Evolutionary conservation across 2,113 vertebrate species (phyloP).

Genomic region (Edolisoma coerulescens): DNA sequence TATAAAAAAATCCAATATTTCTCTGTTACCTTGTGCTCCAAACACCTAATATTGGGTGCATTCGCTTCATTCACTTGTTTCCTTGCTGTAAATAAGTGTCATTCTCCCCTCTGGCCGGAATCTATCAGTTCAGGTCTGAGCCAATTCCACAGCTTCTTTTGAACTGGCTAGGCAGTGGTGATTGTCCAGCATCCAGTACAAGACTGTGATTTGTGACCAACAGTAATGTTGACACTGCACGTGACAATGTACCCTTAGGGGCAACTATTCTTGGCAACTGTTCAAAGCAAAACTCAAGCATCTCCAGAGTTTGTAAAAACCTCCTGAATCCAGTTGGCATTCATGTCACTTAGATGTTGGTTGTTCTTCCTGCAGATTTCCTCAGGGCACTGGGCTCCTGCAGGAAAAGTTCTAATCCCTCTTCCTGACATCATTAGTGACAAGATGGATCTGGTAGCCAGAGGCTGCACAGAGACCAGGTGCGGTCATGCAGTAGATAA

Average conservation of each 20-base stretch:
- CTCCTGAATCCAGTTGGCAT: background rate
- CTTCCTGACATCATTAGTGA: background rate
- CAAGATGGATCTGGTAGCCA: background rate
- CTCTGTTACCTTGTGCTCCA: background rate
- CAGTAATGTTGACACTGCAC: background rate
- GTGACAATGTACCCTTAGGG: background rate
- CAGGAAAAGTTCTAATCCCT: background rate
- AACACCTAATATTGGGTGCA: background rate
- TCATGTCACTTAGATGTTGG: background rate
- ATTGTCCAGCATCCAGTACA: background rate
- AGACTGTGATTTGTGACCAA: background rate
- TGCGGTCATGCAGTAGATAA: background rate
- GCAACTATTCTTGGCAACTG: background rate
- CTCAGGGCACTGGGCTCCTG: background rate
- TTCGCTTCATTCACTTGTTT: background rate
- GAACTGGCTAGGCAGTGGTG: background rate
- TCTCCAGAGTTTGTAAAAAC: background rate
- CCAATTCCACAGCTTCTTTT: background rate
- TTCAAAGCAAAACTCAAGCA: background rate
- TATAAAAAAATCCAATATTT: background rate
- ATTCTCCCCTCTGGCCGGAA: background rate
- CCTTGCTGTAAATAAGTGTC: background rate
- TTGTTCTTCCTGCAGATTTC: background rate
- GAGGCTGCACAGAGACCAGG: background rate
- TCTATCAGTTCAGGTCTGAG: background rate